Base-by-base conservation (phyloP, 2,888 invertebrate genomes). In the Chrysomela aeneicollis region DNA sequence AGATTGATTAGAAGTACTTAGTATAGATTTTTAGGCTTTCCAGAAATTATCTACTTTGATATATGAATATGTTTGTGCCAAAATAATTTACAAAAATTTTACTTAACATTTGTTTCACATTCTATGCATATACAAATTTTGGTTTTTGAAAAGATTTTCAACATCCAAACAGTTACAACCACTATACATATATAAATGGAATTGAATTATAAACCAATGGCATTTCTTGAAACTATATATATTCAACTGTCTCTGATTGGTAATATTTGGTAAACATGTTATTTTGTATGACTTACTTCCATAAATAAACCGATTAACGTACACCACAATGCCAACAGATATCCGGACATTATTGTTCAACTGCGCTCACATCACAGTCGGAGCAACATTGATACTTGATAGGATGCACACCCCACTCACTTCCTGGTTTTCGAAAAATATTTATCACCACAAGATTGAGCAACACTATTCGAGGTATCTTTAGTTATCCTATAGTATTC, bases 331-430 rank as follows among this genome's bases (percentile, higher is more conserved):
- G 50, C 59, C 15, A 42, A 42, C 60, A 66, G 61, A 66, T 67
- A 67, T 60, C 58, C 65, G 52, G 67, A 61, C 67, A 68, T 70
- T 68, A 62, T 70, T 59, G 54, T 70, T 66, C 68, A 64, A 70
- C 67, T 69, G 61, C 32, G 54, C 37, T 37, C 42, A 9, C 32
- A n/a, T 37, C 42, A 15, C 42, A 10, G 42, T 42, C 6, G 15
- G 9, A 42, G 42, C n/a, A 42, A 54, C 54, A 54, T 46, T 59
- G 65, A 69, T 69, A 67, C 59, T 65, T 53, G 64, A 54, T 78
- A 79, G 80, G 80, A 80, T 76, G 72, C 75, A 62, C 71, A 72
- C 76, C 78, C 79, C 79, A 79, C 79, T 74, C 75, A 75, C 75
- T 79, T 80, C 79, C 81, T 79, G 76, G 71, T 64, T n/a, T 12